Evolutionary conservation across 2,797 vertebrate species (phyloP).

Genomic region (Anomalospiza imberbis): DNA sequence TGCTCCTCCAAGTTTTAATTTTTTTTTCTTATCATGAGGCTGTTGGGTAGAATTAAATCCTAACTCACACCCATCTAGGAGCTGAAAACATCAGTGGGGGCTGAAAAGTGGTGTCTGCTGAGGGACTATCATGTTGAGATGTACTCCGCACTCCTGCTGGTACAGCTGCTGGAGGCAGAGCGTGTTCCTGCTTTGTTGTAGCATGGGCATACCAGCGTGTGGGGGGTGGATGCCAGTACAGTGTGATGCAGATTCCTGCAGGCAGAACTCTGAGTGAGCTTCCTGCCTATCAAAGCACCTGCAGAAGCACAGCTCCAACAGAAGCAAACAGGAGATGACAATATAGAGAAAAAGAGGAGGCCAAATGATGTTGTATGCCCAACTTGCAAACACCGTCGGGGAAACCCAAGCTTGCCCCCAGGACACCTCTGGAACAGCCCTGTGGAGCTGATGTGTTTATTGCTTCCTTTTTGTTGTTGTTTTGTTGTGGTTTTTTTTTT

Average conservation of each 20-base stretch:
- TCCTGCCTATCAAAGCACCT: background rate
- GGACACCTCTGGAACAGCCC: background rate
- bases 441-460: background rate
- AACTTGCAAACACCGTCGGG: background rate
- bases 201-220: background rate
- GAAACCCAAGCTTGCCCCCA: background rate
- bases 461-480: background rate
- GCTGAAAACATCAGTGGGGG: background rate
- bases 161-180: background rate
- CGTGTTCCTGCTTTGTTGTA: background rate
- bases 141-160: background rate
- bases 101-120: background rate
- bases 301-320: background rate
- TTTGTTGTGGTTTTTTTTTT: background rate
- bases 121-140: background rate
- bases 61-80: background rate
- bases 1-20: background rate
- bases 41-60: background rate
- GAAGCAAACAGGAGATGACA: background rate
- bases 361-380: background rate
- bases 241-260: background rate
- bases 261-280: background rate
- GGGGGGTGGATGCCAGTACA: background rate
- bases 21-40: background rate
- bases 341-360: background rate